phyloP scores from a whole-genome alignment of 2,888 invertebrate genomes.

The Xanthia icteritia region DNA sequence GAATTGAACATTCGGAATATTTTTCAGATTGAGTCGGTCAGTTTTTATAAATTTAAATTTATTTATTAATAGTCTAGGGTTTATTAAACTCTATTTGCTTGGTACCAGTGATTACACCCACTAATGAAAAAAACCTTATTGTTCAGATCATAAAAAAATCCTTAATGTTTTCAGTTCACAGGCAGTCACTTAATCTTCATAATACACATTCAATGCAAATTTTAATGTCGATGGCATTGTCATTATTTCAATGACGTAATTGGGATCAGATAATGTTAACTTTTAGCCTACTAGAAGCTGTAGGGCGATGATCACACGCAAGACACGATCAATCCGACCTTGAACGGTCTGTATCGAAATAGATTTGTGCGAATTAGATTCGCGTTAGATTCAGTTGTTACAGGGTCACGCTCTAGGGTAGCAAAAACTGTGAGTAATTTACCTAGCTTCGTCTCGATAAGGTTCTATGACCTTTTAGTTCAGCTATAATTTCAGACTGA shows the following conservation, averaged over 20 bases:
- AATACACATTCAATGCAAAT: constrained; percentile 19
- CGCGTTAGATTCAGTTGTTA: constrained; percentile 38
- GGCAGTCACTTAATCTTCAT: not conserved
- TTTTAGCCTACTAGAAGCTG: constrained; percentile 15
- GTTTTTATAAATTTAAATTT: not conserved
- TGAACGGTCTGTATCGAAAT: constrained; percentile 67
- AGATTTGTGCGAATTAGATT: constrained; percentile 61
- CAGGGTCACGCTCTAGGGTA: constrained; percentile 21
- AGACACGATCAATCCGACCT: constrained; percentile 63
- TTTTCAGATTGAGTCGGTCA: not conserved
- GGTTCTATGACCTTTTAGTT: constrained; percentile 43
- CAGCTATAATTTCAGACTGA: constrained; percentile 15
- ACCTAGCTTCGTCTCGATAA: not conserved
- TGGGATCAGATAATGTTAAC: constrained; percentile 35
- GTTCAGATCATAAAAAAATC: too few relatives aligned
- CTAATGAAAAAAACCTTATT: not conserved
- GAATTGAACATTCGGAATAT: not conserved
- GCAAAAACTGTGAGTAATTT: constrained; percentile 28
- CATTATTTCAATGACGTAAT: constrained; percentile 29
- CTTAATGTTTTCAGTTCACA: not conserved
- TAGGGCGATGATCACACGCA: constrained; percentile 25
- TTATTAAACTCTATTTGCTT: not conserved
- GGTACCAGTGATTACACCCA: too few relatives aligned
- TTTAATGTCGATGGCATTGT: constrained; percentile 1
- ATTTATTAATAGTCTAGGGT: not conserved